Evolutionary conservation across 2,888 invertebrate genomes (phyloP), one percentile per base, ranked within the genome.

Genomic region (Ochropleura leucogaster): DNA sequence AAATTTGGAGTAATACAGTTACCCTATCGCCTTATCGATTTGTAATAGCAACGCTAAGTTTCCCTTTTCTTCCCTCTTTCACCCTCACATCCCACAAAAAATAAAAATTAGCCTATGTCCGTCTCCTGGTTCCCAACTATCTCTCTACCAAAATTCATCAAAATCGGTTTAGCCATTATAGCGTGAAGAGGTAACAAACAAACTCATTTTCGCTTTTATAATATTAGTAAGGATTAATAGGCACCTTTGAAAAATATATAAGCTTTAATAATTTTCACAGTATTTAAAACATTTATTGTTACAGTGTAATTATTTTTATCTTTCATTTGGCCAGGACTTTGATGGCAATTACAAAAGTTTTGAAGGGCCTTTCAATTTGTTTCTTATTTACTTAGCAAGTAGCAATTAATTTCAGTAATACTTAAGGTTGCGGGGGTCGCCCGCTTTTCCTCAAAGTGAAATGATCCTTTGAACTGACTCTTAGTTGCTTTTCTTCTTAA

Each of bases 351-450:
- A 78, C 12, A 57, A 81, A 82, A 79, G 68, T 82, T 82, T 64
- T 4, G 6, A 51, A 51, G 69, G 40, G n/a, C 14, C 57, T 81
- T 78, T 78, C 67, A 82, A 78, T 82, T 77, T 63, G 65, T 62
- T 63, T 72, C 62, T 66, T 82, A 69, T 78, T 82, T 44, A n/a
- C 62, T 0, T 78, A 53, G 30, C 68, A 65, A 67, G 60, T 60
- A 59, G 65, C 64, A 82, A 82, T 74, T 74, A 78, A 82, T 72
- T 80, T 72, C 47, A 62, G 42, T 79, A 66, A 66, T 63, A 74
- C 74, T 74, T 67, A 30, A 30, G 9, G 20, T 42, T 59, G 42
- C 30, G 67, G 20, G 64, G 64, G 64, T 51, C 7, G 6, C 46
- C 57, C 63, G 63, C 4, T 69, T 64, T 64, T 44, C 20, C 55